phyloP scores from a whole-genome alignment of 2,797 vertebrate species.

The Clarias fuscus region DNA sequence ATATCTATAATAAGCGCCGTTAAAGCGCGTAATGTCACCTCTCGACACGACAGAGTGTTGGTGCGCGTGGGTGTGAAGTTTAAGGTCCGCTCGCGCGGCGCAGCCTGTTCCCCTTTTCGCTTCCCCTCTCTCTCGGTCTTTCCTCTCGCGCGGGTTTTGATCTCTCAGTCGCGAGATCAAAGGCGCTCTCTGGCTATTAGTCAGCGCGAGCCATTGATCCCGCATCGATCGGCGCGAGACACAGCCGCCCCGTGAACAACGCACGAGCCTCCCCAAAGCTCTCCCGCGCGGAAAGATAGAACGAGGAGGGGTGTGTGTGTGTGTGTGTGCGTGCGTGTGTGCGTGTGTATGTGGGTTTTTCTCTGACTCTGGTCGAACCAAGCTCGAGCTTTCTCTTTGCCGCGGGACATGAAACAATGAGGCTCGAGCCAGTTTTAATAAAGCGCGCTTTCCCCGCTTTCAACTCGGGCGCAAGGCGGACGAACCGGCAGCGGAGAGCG shows the following conservation, averaged over 20 bases:
- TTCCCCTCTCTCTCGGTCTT: constrained; percentile 71
- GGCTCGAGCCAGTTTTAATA: constrained; percentile 86
- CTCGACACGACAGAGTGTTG: constrained; percentile 17
- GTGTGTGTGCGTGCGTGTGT: constrained; percentile 51
- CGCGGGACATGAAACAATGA: constrained; percentile 92
- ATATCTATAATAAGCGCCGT: neutral
- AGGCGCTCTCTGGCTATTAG: constrained; percentile 87
- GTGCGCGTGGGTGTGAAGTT: constrained; percentile 61
- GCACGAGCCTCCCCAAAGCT: constrained; percentile 81
- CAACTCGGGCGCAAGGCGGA: constrained; percentile 87
- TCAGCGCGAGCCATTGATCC: constrained; percentile 88
- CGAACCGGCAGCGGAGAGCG: constrained; percentile 84
- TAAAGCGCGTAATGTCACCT: constrained; percentile 34
- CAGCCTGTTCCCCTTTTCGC: constrained; percentile 60
- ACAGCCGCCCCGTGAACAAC: constrained; percentile 82
- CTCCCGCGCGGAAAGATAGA: constrained; percentile 75
- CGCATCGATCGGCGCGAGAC: constrained; percentile 84
- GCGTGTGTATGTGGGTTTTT: constrained; percentile 61
- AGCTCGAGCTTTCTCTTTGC: constrained; percentile 84
- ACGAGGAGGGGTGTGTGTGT: constrained; percentile 52
- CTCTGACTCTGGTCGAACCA: constrained; percentile 74
- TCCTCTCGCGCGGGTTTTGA: constrained; percentile 81
- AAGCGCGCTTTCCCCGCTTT: constrained; percentile 88
- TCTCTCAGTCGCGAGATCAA: constrained; percentile 88
- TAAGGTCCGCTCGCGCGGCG: constrained; percentile 77